These are phyloP conservation scores for Falco biarmicus DNA, from an alignment of 2,797 vertebrate species.

Conservation along the genomic window DNA sequence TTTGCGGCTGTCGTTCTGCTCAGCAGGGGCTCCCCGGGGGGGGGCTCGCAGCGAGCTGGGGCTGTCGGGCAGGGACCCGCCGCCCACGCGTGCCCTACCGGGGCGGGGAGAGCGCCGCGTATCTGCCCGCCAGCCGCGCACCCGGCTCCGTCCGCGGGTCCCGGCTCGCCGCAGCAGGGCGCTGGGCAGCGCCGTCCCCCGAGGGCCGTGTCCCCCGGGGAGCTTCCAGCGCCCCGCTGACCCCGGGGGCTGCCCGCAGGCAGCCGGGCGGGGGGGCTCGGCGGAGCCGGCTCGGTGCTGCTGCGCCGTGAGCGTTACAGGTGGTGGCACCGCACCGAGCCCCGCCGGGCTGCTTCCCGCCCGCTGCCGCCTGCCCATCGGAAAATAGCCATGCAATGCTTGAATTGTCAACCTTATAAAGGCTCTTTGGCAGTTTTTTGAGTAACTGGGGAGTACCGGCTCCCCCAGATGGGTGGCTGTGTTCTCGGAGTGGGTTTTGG, in stretches of 20 bases:
- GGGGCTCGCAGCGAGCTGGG: rapidly evolving
- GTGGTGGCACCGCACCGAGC: background rate
- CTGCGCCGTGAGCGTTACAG: background rate
- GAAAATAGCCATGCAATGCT: background rate
- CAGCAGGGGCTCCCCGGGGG: rapidly evolving
- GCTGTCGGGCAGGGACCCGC: background rate
- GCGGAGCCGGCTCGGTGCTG: rapidly evolving
- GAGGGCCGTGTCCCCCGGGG: rapidly evolving
- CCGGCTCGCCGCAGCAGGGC: rapidly evolving
- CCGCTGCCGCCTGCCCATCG: too few species aligned
- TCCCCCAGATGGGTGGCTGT: background rate
- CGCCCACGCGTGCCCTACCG: too few species aligned
- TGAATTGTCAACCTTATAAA: background rate
- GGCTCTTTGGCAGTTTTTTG: background rate
- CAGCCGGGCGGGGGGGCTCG: background rate
- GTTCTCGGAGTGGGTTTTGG: background rate
- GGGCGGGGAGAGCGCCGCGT: background rate
- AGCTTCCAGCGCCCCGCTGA: too few species aligned
- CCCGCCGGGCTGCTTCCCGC: background rate
- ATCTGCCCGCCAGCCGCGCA: background rate
- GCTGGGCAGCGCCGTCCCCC: background rate
- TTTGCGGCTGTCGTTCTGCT: too few species aligned
- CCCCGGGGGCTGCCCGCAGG: background rate
- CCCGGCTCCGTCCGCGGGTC: too few species aligned
- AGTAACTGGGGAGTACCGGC: background rate